phyloP scores from a whole-genome alignment of 2,797 vertebrate genomes.

The Nyctibius grandis region DNA sequence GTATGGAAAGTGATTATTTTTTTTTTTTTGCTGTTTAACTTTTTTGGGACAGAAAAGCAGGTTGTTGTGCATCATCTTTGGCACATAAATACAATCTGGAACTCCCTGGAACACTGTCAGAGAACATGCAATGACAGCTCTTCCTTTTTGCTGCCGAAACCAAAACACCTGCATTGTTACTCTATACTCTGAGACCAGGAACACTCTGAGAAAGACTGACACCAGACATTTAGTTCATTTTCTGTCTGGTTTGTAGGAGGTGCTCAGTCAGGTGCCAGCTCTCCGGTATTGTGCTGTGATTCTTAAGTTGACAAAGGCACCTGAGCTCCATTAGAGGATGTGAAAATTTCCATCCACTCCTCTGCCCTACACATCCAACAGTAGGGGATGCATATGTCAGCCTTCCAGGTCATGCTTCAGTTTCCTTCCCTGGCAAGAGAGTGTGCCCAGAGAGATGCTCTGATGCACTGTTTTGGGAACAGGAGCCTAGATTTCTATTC shows the following conservation, averaged over 20 bases:
- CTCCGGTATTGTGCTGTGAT: accelerated
- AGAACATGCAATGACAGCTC: background rate
- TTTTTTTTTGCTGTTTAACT: background rate
- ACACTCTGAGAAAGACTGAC: background rate
- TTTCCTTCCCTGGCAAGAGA: background rate
- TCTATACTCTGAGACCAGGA: background rate
- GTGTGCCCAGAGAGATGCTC: background rate
- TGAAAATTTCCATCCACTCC: background rate
- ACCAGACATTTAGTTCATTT: background rate
- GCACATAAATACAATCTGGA: background rate
- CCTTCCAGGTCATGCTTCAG: background rate
- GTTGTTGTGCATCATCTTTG: background rate
- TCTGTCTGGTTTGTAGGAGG: background rate
- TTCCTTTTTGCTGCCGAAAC: background rate
- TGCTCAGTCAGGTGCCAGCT: background rate
- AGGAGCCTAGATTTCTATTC: background rate
- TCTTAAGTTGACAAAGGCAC: background rate
- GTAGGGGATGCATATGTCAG: accelerated
- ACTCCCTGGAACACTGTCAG: background rate
- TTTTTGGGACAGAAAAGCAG: background rate
- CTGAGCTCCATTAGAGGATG: background rate
- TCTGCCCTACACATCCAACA: background rate
- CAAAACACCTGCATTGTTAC: background rate
- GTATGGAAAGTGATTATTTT: background rate
- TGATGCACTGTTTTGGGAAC: background rate